Conservation (phyloP, 30 jellyfish, hydroid and myxozoan genomes). For the Phacellophora camtschatica region DNA sequence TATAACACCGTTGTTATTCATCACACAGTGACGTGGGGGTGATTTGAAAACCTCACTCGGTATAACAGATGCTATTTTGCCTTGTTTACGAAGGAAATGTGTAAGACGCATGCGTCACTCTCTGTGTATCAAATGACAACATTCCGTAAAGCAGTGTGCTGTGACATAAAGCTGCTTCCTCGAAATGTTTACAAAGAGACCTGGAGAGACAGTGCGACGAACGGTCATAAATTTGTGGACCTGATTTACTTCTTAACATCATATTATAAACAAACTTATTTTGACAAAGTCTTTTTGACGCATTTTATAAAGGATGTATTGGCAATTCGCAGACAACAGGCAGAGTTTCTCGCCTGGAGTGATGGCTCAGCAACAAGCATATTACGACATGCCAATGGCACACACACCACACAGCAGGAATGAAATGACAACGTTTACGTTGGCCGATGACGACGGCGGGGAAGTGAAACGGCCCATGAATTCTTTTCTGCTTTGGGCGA, state of each 20-base stretch:
- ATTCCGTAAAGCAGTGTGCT: conserved; percentile 10
- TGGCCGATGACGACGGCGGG: conserved; percentile 74
- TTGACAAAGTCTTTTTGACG: conserved; percentile 19
- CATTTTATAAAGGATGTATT: conserved; percentile 12
- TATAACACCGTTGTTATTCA: too few species aligned
- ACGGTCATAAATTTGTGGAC: background rate
- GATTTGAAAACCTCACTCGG: background rate
- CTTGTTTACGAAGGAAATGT: conserved; percentile 36
- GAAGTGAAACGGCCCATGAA: conserved; percentile 98
- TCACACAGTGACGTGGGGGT: background rate
- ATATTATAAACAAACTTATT: background rate
- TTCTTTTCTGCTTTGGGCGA: conserved; percentile 95
- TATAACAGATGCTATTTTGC: background rate
- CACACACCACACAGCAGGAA: conserved; percentile 39
- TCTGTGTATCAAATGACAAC: conserved; percentile 44
- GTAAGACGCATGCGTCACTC: conserved; percentile 58
- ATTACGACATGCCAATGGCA: conserved; percentile 41
- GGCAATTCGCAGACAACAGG: conserved; percentile 69
- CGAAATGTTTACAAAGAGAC: background rate
- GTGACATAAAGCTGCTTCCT: conserved; percentile 4
- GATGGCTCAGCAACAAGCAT: conserved; percentile 44
- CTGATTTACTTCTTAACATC: background rate
- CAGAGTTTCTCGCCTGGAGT: conserved; percentile 47
- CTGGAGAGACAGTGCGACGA: conserved; percentile 9
- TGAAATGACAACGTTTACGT: conserved; percentile 40